phyloP scores from a whole-genome alignment of 1,140 invertebrate genomes.

The Pseudomyrmex pallidus region DNA sequence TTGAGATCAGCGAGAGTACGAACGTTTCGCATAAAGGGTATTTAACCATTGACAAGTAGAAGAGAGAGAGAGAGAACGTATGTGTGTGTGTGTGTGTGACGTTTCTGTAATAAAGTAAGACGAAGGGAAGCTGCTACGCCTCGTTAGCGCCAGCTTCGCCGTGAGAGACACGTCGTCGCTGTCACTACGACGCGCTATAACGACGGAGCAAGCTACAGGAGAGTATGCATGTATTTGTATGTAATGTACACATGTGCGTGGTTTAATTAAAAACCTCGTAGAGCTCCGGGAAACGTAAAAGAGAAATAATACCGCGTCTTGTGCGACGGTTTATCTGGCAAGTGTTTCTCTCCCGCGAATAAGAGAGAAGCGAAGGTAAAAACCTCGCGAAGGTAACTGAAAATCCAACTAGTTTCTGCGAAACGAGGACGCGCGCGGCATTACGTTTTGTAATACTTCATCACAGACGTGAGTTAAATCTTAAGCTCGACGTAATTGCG shows the following conservation, averaged over 20 bases:
- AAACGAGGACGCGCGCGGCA: not conserved
- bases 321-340: not conserved
- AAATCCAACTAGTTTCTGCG: not conserved
- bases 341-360: not conserved
- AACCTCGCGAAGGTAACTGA: not conserved
- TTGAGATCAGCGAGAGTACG: too few species aligned
- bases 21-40: not conserved
- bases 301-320: not conserved
- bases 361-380: not conserved
- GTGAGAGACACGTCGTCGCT: not conserved
- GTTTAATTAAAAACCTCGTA: too few species aligned
- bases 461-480: conserved; percentile 15
- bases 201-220: not conserved
- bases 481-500: conserved; percentile 33
- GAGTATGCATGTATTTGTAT: too few species aligned
- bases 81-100: too few species aligned
- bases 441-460: conserved; percentile 10
- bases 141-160: conserved; percentile 21
- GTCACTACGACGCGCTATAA: not conserved
- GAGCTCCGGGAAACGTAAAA: too few species aligned
- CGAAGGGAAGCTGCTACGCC: not conserved
- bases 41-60: not conserved
- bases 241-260: too few species aligned
- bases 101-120: conserved; percentile 34
- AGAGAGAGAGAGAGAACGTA: not conserved